Evolutionary conservation across 2,888 invertebrate genomes (phyloP).

Genomic region (Apamea anceps): DNA sequence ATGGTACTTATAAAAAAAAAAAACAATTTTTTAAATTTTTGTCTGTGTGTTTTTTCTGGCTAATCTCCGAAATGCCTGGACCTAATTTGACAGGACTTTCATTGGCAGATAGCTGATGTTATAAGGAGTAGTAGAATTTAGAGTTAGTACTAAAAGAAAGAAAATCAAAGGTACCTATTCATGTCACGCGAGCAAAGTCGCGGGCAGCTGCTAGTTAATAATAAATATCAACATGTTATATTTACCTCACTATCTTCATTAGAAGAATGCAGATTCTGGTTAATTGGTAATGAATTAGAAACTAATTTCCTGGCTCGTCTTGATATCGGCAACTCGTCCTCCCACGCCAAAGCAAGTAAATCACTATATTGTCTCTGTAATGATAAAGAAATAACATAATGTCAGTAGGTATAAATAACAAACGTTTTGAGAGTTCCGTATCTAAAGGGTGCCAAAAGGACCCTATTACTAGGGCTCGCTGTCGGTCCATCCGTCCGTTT

Average conservation of each 20-base stretch:
- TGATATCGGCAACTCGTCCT: constrained; percentile 94
- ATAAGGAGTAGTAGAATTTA: not conserved
- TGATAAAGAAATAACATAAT: constrained; percentile 46
- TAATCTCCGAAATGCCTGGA: not conserved
- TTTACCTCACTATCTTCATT: constrained; percentile 95
- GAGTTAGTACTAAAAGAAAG: too few species aligned
- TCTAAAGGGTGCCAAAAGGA: too few species aligned
- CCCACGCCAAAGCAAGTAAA: constrained; percentile 96
- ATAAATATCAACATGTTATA: constrained; percentile 15
- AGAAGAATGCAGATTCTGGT: constrained; percentile 91
- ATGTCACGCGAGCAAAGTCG: not conserved
- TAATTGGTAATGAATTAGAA: constrained; percentile 90
- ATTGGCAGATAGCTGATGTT: not conserved
- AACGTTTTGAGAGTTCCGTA: not conserved
- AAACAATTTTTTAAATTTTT: not conserved
- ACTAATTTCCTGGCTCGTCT: constrained; percentile 91
- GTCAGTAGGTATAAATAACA: constrained; percentile 5
- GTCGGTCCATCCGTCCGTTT: not conserved
- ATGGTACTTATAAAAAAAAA: not conserved
- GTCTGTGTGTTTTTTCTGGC: not conserved
- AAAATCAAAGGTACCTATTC: too few species aligned
- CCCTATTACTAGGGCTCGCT: not conserved
- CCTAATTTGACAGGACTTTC: not conserved
- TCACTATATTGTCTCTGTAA: constrained; percentile 96
- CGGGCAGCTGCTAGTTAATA: not conserved